Conservation (phyloP, 2,797 vertebrate species). For the Lates japonicus region DNA sequence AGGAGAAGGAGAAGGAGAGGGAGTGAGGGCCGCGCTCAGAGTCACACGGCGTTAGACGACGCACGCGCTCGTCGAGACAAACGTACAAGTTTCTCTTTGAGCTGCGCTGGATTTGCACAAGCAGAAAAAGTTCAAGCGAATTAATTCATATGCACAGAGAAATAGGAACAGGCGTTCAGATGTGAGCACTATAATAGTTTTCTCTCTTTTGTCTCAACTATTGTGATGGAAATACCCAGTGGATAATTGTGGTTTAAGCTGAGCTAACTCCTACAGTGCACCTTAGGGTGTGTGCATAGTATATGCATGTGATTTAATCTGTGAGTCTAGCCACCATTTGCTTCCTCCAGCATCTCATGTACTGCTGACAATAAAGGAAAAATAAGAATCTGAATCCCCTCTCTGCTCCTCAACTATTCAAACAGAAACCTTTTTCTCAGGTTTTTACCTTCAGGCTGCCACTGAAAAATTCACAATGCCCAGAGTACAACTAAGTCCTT, state of each 20-base stretch:
- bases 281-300: slow-evolving; percentile 50
- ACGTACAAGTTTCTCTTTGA: slow-evolving; percentile 9
- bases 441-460: slow-evolving; percentile 78
- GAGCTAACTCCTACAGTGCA: slow-evolving; percentile 69
- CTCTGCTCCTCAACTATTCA: slow-evolving; percentile 80
- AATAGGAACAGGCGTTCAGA: slow-evolving; percentile 38
- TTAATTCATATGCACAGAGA: slow-evolving; percentile 2
- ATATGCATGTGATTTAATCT: slow-evolving; percentile 64
- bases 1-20: background rate
- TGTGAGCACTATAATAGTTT: slow-evolving; percentile 70
- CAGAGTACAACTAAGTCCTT: slow-evolving; percentile 75
- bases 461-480: slow-evolving; percentile 86
- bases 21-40: slow-evolving; percentile 48
- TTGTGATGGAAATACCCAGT: slow-evolving; percentile 60
- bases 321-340: slow-evolving; percentile 58
- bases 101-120: background rate
- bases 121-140: slow-evolving; percentile 37
- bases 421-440: slow-evolving; percentile 80
- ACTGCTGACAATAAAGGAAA: slow-evolving; percentile 80
- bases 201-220: slow-evolving; percentile 56
- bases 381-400: slow-evolving; percentile 59
- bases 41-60: slow-evolving; percentile 14
- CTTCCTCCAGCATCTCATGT: slow-evolving; percentile 65
- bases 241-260: slow-evolving; percentile 71
- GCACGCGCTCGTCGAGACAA: slow-evolving; percentile 10